Base-by-base conservation (phyloP, 2,797 vertebrate genomes). In the Periophthalmus magnuspinnatus region DNA sequence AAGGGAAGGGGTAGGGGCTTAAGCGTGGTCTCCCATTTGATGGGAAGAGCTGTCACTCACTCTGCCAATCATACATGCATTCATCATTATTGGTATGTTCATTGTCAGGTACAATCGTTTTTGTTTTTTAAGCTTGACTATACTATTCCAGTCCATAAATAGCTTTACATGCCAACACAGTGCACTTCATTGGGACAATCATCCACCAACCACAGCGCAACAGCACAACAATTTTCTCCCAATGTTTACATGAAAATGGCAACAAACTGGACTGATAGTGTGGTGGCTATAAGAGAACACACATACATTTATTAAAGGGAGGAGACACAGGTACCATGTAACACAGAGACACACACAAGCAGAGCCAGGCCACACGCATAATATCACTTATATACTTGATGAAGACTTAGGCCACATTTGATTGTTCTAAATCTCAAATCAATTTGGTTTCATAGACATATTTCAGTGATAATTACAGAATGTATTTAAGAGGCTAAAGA, bases 71-170 rank as follows among this genome's bases (percentile, higher is more conserved):
- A 86, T 80, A 82, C 85, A 88, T 90, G 86, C 90, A 84, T 79
- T 84, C 82, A 70, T 84, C 82, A 70, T 75, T 68, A 81, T 71
- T 67, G 62, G 36, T 91, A 93, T 84, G 78, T 81, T 76, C 77
- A 59, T 83, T 66, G 78, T 74, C 71, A 84, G 74, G 69, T 87
- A 82, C 67, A 79, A 81, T 76, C 74, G 90, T 81, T 72, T 78
- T 32, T 72, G 90, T 81, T 72, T 79, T 88, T 86, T 81, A 89
- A 88, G 81, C 76, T 80, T 82, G 45, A 87, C 76, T 87, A 89
- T 74, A 76, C 66, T 36, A 86, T 76, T 85, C 75, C 58, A 68
- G 69, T 88, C 80, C 76, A 74, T 73, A 79, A 79, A 84, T 16
- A 83, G 81, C 58, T 77, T 84, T 34, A 80, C 86, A 90, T 91